Evolutionary conservation across 2,888 invertebrate species (phyloP).

Genomic region (Drosophila falleni): DNA sequence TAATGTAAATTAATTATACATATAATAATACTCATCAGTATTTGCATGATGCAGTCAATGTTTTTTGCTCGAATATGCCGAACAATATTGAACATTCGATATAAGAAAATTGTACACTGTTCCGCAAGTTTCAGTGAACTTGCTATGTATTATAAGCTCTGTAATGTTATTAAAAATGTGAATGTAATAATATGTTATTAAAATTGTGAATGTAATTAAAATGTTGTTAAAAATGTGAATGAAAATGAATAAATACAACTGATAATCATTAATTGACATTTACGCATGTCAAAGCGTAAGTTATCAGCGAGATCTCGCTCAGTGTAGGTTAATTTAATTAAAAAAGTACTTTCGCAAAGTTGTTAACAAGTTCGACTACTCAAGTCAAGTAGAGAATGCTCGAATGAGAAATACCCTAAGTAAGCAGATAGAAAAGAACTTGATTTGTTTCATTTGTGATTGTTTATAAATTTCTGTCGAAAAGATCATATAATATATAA

Average conservation of each 20-base stretch:
- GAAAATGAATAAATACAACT: background rate
- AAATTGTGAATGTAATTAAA: background rate
- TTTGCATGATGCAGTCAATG: background rate
- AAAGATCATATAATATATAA: too few species aligned
- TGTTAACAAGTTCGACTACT: background rate
- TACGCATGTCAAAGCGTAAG: background rate
- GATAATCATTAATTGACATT: background rate
- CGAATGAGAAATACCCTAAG: background rate
- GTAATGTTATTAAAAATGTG: background rate
- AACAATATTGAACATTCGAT: background rate
- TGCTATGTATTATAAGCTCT: background rate
- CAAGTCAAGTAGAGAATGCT: background rate
- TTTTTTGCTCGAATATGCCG: too few species aligned
- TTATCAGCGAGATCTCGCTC: background rate
- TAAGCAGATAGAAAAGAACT: background rate
- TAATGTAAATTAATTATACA: background rate
- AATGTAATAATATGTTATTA: background rate
- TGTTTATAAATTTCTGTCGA: background rate
- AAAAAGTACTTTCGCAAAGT: background rate
- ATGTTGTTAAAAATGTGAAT: background rate
- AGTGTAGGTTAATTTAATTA: constrained; percentile 7
- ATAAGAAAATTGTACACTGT: constrained; percentile 5
- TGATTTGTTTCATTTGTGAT: background rate
- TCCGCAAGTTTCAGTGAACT: constrained; percentile 8
- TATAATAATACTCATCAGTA: background rate